phyloP scores from a whole-genome alignment of 2,797 vertebrate species.

The Parambassis ranga region DNA sequence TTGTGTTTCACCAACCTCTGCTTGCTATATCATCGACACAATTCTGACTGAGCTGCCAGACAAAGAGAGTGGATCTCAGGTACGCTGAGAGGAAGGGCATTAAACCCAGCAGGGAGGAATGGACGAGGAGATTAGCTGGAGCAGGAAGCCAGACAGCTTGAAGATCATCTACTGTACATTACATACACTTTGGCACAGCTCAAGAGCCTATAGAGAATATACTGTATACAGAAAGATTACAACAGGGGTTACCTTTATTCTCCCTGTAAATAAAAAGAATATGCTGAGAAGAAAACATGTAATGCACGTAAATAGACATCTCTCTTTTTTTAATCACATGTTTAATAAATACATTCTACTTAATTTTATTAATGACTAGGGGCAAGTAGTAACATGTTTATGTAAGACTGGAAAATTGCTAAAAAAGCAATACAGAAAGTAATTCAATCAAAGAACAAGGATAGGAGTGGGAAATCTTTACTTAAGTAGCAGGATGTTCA shows the following conservation, averaged over 20 bases:
- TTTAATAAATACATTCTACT: no score
- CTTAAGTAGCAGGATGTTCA: no score
- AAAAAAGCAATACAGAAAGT: no score
- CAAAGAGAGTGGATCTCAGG: slow-evolving; percentile 40
- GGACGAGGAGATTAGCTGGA: slow-evolving; percentile 60
- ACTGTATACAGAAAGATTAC: background rate
- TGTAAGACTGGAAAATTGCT: no score
- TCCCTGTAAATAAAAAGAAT: background rate
- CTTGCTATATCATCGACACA: slow-evolving; percentile 23
- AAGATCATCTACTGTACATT: slow-evolving; percentile 40
- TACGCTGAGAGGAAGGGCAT: slow-evolving; percentile 57
- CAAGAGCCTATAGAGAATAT: background rate
- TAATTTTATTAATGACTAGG: no score
- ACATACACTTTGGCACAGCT: slow-evolving; percentile 1
- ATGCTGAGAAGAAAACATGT: background rate
- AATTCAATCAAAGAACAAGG: no score
- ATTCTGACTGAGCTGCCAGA: slow-evolving; percentile 42
- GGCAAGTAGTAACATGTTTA: slow-evolving; percentile 2
- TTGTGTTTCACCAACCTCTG: slow-evolving; percentile 47
- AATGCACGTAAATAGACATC: background rate
- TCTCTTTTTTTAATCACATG: no score
- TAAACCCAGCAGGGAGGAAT: slow-evolving; percentile 64
- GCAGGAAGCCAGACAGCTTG: slow-evolving; percentile 52
- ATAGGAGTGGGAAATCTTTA: background rate
- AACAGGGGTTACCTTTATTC: background rate